Conservation (phyloP, 2,888 invertebrate species). For the Ormia ochracea region DNA sequence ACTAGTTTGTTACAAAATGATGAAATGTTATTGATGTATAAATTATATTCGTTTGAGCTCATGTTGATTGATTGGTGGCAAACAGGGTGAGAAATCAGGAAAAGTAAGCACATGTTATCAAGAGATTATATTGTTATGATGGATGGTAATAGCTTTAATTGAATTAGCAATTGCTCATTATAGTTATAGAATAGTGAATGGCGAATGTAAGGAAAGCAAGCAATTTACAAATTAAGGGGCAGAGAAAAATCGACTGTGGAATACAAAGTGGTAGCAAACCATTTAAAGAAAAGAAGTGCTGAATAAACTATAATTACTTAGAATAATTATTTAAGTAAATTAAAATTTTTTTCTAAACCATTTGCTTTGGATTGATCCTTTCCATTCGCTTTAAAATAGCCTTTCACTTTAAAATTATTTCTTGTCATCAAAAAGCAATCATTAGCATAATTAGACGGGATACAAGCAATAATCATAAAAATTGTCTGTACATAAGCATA, state of each 20-base stretch:
- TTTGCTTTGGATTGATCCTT: no score
- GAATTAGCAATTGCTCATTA: slow-evolving; percentile 50
- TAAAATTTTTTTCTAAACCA: no score
- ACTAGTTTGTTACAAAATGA: slow-evolving; percentile 14
- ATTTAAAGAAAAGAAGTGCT: no score
- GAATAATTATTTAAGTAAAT: no score
- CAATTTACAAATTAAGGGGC: neutral
- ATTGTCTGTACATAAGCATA: neutral
- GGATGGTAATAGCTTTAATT: slow-evolving; percentile 52
- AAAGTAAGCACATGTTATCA: slow-evolving; percentile 15
- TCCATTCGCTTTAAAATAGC: no score
- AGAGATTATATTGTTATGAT: slow-evolving; percentile 53
- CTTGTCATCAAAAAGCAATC: neutral
- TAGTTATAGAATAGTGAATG: slow-evolving; percentile 11
- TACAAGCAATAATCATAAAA: neutral
- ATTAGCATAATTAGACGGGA: neutral
- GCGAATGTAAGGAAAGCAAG: neutral
- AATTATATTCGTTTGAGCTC: slow-evolving; percentile 51
- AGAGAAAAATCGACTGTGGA: no score
- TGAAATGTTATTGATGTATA: slow-evolving; percentile 30
- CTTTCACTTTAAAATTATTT: no score
- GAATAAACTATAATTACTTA: no score
- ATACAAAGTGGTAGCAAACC: no score
- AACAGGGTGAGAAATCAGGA: neutral
- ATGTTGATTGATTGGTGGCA: slow-evolving; percentile 55